A percentile compares a stretch with the other conserved stretches of the same genome.
phyloP scores from a whole-genome alignment of 1,140 invertebrate genomes.

The fruit fly (Drosophila melanogaster) region DNA sequence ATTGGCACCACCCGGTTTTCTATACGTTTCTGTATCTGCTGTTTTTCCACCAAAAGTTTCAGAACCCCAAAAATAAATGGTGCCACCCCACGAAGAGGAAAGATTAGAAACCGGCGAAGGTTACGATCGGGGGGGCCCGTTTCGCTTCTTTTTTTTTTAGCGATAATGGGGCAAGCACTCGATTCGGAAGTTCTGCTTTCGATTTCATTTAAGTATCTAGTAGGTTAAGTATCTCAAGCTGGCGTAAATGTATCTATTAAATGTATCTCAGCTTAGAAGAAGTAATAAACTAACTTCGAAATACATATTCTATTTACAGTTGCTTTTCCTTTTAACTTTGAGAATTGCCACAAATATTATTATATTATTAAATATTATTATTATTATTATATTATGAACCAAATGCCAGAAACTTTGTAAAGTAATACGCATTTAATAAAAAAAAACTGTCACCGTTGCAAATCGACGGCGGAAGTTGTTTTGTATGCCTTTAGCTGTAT shows the following conservation, averaged over 20 bases:
- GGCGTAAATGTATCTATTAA: too few species aligned
- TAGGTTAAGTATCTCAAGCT: too few species aligned
- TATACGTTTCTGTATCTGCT: not conserved
- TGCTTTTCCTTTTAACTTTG: too few species aligned
- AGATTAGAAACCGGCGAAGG: conserved; percentile 18
- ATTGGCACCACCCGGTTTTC: conserved; percentile 31
- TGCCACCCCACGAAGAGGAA: conserved; percentile 23
- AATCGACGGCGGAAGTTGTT: not conserved
- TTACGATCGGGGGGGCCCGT: conserved; percentile 18
- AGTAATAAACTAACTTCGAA: too few species aligned
- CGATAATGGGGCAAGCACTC: not conserved
- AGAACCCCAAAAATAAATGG: conserved; percentile 6
- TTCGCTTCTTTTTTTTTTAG: not conserved
- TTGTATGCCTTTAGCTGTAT: not conserved
- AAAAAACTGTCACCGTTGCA: not conserved
- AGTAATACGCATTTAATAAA: not conserved
- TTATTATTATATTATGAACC: too few species aligned
- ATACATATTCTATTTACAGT: too few species aligned
- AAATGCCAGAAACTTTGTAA: not conserved
- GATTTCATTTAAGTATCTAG: too few species aligned
- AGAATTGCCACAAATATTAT: too few species aligned
- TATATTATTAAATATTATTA: too few species aligned
- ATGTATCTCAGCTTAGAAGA: too few species aligned
- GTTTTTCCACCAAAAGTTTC: not conserved
- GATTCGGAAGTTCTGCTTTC: not conserved